Conservation (phyloP, 2,888 invertebrate genomes). For the Acholoe squamosa region DNA sequence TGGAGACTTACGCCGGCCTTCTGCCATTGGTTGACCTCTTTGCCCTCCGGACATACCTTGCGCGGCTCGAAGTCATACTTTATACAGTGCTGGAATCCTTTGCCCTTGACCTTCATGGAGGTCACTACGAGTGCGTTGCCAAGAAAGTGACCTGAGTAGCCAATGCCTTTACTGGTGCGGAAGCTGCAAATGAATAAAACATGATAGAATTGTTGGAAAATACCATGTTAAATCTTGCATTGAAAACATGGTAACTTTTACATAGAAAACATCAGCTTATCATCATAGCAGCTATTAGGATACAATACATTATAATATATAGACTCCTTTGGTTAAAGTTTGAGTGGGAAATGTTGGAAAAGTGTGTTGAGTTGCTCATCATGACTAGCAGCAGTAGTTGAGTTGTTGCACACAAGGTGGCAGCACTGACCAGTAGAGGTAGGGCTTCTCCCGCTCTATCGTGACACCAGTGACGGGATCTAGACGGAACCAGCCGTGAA, state of each 20-base stretch:
- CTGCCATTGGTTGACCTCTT: slow-evolving; percentile 51
- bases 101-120: slow-evolving; percentile 99
- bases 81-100: slow-evolving; percentile 99
- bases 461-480: slow-evolving; percentile 90
- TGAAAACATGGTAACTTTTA: too few relatives aligned
- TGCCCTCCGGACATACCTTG: slow-evolving; percentile 86
- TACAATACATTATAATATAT: too few relatives aligned
- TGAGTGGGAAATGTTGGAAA: too few relatives aligned
- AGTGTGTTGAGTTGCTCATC: too few relatives aligned
- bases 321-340: too few relatives aligned
- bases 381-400: background rate
- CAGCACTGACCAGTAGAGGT: slow-evolving; percentile 94
- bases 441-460: slow-evolving; percentile 99
- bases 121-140: slow-evolving; percentile 99
- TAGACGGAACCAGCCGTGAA: slow-evolving; percentile 99
- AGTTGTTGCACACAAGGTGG: background rate
- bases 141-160: slow-evolving; percentile 99
- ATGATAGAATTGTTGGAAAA: too few relatives aligned
- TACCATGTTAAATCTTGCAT: too few relatives aligned
- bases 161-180: slow-evolving; percentile 99
- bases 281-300: too few relatives aligned
- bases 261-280: too few relatives aligned
- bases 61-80: slow-evolving; percentile 99
- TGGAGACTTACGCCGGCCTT: slow-evolving; percentile 59
- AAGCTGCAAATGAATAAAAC: slow-evolving; percentile 90